Evolutionary conservation across 64 coral and sea anemone genomes (phyloP).

Genomic region (Trachythela sp.): DNA sequence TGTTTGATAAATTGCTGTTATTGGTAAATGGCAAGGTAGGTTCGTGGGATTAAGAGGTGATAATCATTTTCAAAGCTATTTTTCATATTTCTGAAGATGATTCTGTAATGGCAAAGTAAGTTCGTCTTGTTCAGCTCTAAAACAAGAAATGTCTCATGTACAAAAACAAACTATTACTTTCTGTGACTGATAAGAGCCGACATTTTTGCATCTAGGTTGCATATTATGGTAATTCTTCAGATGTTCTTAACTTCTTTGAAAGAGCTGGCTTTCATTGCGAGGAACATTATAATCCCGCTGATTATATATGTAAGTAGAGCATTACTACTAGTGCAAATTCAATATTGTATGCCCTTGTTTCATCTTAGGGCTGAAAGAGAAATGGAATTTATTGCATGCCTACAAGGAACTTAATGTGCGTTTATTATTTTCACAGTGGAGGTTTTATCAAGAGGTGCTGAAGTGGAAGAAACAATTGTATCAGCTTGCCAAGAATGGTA

Average conservation of each 20-base stretch:
- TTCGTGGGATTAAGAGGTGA: no score
- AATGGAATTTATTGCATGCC: not conserved
- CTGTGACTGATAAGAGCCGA: no score
- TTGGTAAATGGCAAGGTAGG: conserved; percentile 72
- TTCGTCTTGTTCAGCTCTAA: no score
- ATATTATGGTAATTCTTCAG: conserved; percentile 4
- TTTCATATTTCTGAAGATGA: no score
- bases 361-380: no score
- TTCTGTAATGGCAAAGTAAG: no score
- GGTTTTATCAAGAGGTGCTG: not conserved
- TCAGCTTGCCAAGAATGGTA: not conserved
- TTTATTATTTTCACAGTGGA: not conserved
- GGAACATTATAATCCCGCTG: not conserved
- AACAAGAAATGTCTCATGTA: no score
- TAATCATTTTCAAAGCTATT: no score
- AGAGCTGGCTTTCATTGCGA: not conserved
- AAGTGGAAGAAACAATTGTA: not conserved
- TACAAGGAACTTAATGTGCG: not conserved
- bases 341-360: no score
- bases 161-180: no score
- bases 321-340: no score
- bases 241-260: conserved; percentile 14
- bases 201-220: not conserved
- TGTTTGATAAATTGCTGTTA: conserved; percentile 84
- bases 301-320: not conserved